These are phyloP conservation scores for Diaperis boleti DNA, from an alignment of 2,888 invertebrate species.

Conservation along the genomic window DNA sequence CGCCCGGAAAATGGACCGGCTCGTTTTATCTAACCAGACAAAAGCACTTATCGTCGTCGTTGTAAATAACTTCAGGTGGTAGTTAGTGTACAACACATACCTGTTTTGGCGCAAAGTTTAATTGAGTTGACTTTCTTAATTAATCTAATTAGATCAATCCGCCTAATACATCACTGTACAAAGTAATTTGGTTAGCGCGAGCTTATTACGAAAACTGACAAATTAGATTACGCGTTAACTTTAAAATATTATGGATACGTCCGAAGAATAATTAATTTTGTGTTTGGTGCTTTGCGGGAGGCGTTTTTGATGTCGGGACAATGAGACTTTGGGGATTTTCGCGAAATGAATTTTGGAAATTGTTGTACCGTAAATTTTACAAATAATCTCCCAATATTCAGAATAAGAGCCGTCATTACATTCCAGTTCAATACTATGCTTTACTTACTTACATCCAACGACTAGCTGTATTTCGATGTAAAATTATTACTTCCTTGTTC, in stretches of 20 bases:
- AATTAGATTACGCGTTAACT: conserved; percentile 7
- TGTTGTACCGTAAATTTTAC: too few species aligned
- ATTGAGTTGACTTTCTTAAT: conserved; percentile 37
- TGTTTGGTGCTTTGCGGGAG: background rate
- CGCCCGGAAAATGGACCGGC: background rate
- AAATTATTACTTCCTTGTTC: too few species aligned
- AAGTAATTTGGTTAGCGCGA: conserved; percentile 16
- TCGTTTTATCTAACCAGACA: conserved; percentile 25
- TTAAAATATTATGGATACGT: background rate
- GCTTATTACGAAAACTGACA: conserved; percentile 7
- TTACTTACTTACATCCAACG: too few species aligned
- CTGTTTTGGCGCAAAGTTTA: conserved; percentile 35
- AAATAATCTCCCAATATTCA: too few species aligned
- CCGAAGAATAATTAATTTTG: conserved; percentile 6
- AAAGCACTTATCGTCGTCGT: conserved; percentile 18
- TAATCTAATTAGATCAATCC: conserved; percentile 35
- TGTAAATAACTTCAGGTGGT: conserved; percentile 30
- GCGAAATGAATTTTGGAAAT: too few species aligned
- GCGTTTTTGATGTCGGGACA: too few species aligned
- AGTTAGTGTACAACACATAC: conserved; percentile 25
- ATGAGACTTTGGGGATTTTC: too few species aligned
- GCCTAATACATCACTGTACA: conserved; percentile 22
- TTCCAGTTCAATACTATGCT: too few species aligned
- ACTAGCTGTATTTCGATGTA: too few species aligned
- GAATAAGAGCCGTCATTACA: too few species aligned